Evolutionary conservation across 37 sponge, comb jelly and placozoan genomes (phyloP).

Genomic region (Beroe forskalii): DNA sequence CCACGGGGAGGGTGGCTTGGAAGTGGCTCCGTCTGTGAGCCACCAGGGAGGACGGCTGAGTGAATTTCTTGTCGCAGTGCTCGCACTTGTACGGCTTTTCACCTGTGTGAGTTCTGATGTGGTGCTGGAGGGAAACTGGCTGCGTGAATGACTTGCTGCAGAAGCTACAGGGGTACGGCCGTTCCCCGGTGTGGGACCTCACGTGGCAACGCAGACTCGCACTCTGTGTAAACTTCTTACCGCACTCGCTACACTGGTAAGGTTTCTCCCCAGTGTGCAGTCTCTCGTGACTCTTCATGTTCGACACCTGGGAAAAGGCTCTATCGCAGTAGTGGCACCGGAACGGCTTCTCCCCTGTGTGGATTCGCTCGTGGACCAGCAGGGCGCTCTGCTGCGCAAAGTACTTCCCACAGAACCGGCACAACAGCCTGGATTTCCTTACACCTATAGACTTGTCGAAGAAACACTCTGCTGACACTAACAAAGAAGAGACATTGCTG

Average conservation of each 20-base stretch:
- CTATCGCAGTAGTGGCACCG: not conserved
- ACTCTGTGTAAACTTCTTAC: slow-evolving; percentile 59
- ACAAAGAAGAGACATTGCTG: not conserved
- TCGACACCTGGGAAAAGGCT: slow-evolving; percentile 28
- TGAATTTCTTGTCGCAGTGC: slow-evolving; percentile 35
- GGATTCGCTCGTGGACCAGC: slow-evolving; percentile 32
- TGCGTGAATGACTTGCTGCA: slow-evolving; percentile 46
- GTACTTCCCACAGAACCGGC: slow-evolving; percentile 38
- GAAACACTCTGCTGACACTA: not conserved
- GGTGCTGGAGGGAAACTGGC: slow-evolving; percentile 55
- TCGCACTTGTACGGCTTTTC: slow-evolving; percentile 65
- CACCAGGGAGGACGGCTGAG: slow-evolving; percentile 63
- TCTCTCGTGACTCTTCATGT: slow-evolving; percentile 23
- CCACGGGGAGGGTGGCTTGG: not conserved
- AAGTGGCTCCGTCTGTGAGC: slow-evolving; percentile 32
- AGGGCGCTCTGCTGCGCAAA: slow-evolving; percentile 39
- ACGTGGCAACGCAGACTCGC: slow-evolving; percentile 58
- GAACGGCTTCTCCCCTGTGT: slow-evolving; percentile 27
- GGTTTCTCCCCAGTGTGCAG: slow-evolving; percentile 45
- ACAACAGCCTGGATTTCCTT: not conserved
- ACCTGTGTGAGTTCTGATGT: slow-evolving; percentile 63
- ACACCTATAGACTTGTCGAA: not conserved
- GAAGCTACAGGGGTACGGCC: slow-evolving; percentile 34
- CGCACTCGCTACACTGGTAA: slow-evolving; percentile 31
- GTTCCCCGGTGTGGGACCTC: slow-evolving; percentile 64